These are phyloP conservation scores for Sebastes matsubarae DNA, from an alignment of 2,797 vertebrate genomes.

Conservation along the genomic window DNA sequence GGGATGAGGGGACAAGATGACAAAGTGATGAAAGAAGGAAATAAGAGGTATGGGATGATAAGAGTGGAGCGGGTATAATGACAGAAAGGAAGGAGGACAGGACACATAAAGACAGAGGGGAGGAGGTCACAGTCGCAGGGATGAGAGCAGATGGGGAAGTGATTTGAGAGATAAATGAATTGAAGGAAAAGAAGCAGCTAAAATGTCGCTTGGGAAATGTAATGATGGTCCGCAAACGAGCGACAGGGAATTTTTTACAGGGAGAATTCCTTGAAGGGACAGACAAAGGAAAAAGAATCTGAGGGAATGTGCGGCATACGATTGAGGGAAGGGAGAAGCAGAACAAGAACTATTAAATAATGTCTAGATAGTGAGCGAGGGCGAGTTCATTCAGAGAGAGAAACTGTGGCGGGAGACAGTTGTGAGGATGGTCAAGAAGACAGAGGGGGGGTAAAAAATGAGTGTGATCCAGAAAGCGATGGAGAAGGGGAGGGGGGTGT, in stretches of 20 bases:
- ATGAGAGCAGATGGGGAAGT: background rate
- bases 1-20: background rate
- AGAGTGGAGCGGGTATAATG: background rate
- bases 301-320: background rate
- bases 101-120: background rate
- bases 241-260: conserved; percentile 4
- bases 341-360: conserved; percentile 36
- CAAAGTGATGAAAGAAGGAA: background rate
- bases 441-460: background rate
- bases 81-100: background rate
- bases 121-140: background rate
- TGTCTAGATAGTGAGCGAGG: conserved; percentile 9
- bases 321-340: conserved; percentile 16
- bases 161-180: conserved; percentile 7
- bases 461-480: conserved; percentile 34
- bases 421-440: conserved; percentile 49
- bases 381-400: conserved; percentile 22
- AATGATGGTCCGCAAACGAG: conserved; percentile 12
- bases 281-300: background rate
- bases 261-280: conserved; percentile 15
- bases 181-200: background rate
- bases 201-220: conserved; percentile 22
- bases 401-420: conserved; percentile 23
- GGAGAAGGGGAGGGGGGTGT: conserved; percentile 10
- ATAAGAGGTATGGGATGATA: background rate